Percentiles rank a stretch among this genome's conserved stretches.
phyloP scores from a whole-genome alignment of 2,888 invertebrate species.

The Zele albiditarsus region DNA sequence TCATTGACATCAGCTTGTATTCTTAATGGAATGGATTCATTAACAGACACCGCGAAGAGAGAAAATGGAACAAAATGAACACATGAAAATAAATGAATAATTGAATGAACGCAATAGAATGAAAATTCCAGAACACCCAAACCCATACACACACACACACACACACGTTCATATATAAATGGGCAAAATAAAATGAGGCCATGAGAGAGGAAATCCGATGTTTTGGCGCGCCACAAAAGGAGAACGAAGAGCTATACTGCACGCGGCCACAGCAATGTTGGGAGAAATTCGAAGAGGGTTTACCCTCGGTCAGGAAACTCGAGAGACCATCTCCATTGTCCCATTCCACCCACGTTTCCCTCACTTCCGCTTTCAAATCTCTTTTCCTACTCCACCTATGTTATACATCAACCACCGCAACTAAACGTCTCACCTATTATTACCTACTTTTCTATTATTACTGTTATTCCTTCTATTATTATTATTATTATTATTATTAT shows the following conservation, averaged over 20 bases:
- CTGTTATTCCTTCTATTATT: not conserved
- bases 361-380: not conserved
- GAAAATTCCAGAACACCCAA: not conserved
- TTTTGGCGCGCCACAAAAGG: slow-evolving; percentile 20
- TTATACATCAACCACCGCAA: slow-evolving; percentile 11
- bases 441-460: not conserved
- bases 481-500: not conserved
- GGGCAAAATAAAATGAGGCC: slow-evolving; percentile 22
- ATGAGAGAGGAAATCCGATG: slow-evolving; percentile 26
- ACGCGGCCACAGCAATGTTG: slow-evolving; percentile 27
- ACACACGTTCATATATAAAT: not conserved
- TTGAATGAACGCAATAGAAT: not conserved
- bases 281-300: slow-evolving; percentile 39
- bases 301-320: slow-evolving; percentile 36
- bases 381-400: not conserved
- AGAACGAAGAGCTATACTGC: not conserved
- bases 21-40: slow-evolving; percentile 31
- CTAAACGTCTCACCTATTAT: not conserved
- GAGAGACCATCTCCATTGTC: slow-evolving; percentile 36
- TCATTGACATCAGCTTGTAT: not conserved
- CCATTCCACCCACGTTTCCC: slow-evolving; percentile 31
- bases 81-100: not conserved
- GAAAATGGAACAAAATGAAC: not conserved
- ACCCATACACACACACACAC: not conserved
- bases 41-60: not conserved